Evolutionary conservation across 2,113 vertebrate species (phyloP), one percentile per base, ranked within the genome.

Genomic region (Solenodon paradoxus): DNA sequence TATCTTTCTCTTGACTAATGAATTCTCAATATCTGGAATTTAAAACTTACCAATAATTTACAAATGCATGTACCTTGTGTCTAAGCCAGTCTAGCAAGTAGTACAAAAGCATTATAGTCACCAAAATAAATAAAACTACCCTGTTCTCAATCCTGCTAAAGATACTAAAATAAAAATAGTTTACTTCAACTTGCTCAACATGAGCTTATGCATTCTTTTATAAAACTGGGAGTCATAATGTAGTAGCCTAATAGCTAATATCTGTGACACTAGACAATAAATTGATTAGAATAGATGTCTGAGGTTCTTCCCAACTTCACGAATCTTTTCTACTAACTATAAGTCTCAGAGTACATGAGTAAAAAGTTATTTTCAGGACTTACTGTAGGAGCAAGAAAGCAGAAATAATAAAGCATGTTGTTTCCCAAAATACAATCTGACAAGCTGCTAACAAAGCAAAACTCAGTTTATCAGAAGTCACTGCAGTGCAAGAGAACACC

Each of bases 391-490:
- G 5, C 10, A 88, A 22, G 13, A 63, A 11, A 78, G 20, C 71
- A 78, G 64, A 74, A 42, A 74, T 42, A 42, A 71, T 59, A 79
- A 57, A 71, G 47, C 51, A 64, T 68, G 28, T 93, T 95, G 75
- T 12, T 88, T 13, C 17, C 17, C 11, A 28, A 94, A 84, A 66
- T 51, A 61, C n/a, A 38, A 68, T 3, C 24, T 45, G 40, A 30
- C 49, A 84, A 88, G 88, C 16, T 49, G 2, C 72, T 81, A 63
- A 38, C 24, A 95, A 87, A 92, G 42, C 57, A 93, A 84, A 85
- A 24, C 5, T 77, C 20, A 81, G 28, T 88, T 87, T 74, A 66
- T 92, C 24, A 42, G 19, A 79, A 63, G 69, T 93, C 12, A 7
- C 32, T 72, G 49, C 19, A 53, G n/a, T 51, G 9, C 59, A 57